Conservation (phyloP, 2,113 vertebrate species). For the Apteryx owenii region DNA sequence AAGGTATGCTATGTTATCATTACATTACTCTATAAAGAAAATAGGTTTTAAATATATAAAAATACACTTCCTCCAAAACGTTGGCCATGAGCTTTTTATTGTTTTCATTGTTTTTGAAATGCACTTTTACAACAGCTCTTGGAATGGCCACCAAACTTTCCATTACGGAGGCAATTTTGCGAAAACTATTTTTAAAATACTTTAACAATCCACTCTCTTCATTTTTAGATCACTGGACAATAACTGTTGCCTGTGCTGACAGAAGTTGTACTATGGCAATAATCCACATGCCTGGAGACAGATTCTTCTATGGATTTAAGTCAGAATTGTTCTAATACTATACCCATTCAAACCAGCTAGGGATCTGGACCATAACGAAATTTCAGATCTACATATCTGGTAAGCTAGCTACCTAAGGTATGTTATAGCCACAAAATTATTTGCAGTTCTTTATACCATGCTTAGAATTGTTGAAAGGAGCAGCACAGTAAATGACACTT, state of each 20-base stretch:
- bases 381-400: not conserved
- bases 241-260: not conserved
- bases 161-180: not conserved
- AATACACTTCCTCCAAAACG: not conserved
- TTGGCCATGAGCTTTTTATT: not conserved
- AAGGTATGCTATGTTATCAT: not conserved
- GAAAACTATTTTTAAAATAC: not conserved
- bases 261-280: not conserved
- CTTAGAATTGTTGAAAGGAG: not conserved
- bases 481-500: not conserved
- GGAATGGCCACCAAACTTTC: not conserved
- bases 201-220: not conserved
- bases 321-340: not conserved
- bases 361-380: not conserved
- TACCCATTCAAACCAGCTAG: not conserved
- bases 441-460: not conserved
- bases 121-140: not conserved
- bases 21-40: not conserved
- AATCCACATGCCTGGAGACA: not conserved
- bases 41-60: not conserved
- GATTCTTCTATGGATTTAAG: not conserved
- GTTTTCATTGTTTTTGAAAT: not conserved
- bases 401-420: not conserved
- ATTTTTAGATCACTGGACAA: not conserved
- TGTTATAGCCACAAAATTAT: not conserved